A percentile compares a stretch with the other conserved stretches of the same genome.
Evolutionary conservation across 2,113 vertebrate species (phyloP).

Genomic region (Brienomyrus longianalis): DNA sequence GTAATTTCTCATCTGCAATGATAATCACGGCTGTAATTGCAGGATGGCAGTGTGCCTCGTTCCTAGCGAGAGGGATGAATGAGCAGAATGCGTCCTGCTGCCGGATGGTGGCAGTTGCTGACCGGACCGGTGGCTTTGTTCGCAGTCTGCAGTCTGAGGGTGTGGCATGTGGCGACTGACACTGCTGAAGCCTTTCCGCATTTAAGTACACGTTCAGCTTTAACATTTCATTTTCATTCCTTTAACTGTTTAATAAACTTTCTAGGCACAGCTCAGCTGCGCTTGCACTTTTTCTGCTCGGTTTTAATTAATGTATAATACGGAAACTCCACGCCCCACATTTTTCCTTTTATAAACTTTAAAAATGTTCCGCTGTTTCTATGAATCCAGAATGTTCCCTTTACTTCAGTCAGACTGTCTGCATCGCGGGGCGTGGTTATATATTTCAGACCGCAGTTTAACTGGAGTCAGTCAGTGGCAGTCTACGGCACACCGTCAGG

Average conservation of each 20-base stretch:
- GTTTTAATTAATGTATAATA: neutral
- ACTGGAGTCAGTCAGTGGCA: neutral
- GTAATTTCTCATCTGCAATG: neutral
- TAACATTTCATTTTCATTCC: neutral
- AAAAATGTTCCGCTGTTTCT: neutral
- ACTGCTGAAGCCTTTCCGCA: neutral
- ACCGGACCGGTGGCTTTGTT: constrained; percentile 26
- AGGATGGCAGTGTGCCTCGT: neutral
- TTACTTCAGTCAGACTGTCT: neutral
- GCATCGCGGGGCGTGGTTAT: constrained; percentile 23
- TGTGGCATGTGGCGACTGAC: constrained; percentile 16
- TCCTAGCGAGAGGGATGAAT: neutral
- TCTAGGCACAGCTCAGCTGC: neutral
- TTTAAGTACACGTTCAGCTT: neutral
- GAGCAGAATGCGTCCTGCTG: neutral
- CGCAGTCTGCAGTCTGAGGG: constrained; percentile 23
- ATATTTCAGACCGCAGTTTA: neutral
- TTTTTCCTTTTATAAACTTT: neutral
- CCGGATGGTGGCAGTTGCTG: constrained; percentile 9
- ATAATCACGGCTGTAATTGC: neutral
- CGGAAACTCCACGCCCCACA: neutral
- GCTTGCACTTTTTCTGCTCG: neutral
- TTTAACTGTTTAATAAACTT: neutral
- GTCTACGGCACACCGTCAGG: neutral
- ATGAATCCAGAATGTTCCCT: neutral